A percentile compares a stretch with the other conserved stretches of the same genome.
phyloP scores from a whole-genome alignment of 2,113 vertebrate species.

The Spea multiplicata region DNA sequence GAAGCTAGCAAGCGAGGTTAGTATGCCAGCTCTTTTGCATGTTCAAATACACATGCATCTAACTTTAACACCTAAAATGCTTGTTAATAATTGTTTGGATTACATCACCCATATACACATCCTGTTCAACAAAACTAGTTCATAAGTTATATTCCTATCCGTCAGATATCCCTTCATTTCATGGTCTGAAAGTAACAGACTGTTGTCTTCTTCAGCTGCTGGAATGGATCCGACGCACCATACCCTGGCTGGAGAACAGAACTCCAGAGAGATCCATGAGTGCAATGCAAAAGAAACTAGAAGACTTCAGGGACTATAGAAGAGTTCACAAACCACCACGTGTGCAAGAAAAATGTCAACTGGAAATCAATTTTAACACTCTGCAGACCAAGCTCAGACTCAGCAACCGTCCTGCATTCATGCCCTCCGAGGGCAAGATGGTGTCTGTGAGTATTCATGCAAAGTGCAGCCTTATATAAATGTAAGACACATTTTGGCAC shows the following conservation, averaged over 20 bases:
- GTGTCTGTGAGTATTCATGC: slow-evolving; percentile 78
- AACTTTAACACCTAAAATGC: too few relatives aligned
- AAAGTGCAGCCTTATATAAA: background rate
- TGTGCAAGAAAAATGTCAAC: slow-evolving; percentile 89
- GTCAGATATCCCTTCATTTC: too few relatives aligned
- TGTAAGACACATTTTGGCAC: background rate
- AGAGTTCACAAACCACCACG: slow-evolving; percentile 88
- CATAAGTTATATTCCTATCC: background rate
- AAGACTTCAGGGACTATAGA: slow-evolving; percentile 88
- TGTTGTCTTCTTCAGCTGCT: slow-evolving; percentile 62
- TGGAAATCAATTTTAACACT: slow-evolving; percentile 94
- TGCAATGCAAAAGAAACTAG: slow-evolving; percentile 88
- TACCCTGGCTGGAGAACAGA: slow-evolving; percentile 82
- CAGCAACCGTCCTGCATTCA: slow-evolving; percentile 90
- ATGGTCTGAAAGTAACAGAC: background rate
- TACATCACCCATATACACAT: background rate
- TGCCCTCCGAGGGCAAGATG: slow-evolving; percentile 93
- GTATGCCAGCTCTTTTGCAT: slow-evolving; percentile 2
- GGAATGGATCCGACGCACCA: slow-evolving; percentile 80
- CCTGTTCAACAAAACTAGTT: background rate
- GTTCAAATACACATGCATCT: too few relatives aligned
- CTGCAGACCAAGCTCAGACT: slow-evolving; percentile 89
- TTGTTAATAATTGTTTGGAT: background rate
- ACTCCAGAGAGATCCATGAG: slow-evolving; percentile 79
- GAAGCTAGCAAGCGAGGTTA: slow-evolving; percentile 69